Evolutionary conservation across 1,140 invertebrate genomes (phyloP).

Genomic region (Drosophila seguyi): DNA sequence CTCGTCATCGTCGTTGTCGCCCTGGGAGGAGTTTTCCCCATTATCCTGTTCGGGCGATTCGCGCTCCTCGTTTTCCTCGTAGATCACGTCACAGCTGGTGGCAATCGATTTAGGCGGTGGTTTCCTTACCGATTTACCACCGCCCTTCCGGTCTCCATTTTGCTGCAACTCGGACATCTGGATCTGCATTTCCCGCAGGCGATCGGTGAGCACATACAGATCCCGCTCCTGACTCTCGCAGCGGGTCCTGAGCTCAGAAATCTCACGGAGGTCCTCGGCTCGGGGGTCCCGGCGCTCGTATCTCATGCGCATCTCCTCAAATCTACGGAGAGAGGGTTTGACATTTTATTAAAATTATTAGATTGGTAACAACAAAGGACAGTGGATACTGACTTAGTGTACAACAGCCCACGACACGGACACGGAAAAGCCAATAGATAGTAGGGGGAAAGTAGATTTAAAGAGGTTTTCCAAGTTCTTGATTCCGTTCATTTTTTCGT

Average conservation of each 20-base stretch:
- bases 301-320: conserved; percentile 86
- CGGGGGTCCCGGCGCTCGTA: conserved; percentile 86
- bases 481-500: neutral
- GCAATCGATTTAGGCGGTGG: conserved; percentile 80
- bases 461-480: conserved; percentile 2
- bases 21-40: conserved; percentile 28
- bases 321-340: conserved; percentile 67
- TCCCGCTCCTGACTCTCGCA: conserved; percentile 87
- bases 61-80: conserved; percentile 83
- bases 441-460: neutral
- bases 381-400: conserved; percentile 1
- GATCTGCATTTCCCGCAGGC: conserved; percentile 81
- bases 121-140: conserved; percentile 59
- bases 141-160: conserved; percentile 41
- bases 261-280: conserved; percentile 86
- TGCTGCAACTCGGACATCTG: conserved; percentile 72
- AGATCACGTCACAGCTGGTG: conserved; percentile 85
- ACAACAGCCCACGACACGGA: conserved; percentile 64
- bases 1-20: conserved; percentile 38
- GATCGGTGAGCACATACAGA: conserved; percentile 86
- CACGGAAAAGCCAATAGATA: conserved; percentile 54
- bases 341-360: neutral
- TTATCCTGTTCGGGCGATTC: conserved; percentile 68
- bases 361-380: neutral
- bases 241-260: conserved; percentile 86